A percentile compares a stretch with the other conserved stretches of the same genome.
Evolutionary conservation across 2,113 vertebrate species (phyloP).

Genomic region (Opisthocomus hoazin): DNA sequence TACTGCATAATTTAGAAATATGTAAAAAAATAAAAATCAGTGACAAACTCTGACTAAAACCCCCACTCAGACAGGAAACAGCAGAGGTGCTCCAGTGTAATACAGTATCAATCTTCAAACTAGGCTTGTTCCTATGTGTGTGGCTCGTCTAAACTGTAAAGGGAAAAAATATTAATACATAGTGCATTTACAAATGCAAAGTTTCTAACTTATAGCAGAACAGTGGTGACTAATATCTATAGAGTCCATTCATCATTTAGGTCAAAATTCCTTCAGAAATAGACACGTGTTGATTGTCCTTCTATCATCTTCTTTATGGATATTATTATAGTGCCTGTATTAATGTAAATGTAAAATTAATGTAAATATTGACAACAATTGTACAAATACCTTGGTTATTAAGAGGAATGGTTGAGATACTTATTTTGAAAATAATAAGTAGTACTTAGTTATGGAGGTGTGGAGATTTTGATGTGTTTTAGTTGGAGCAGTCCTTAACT

Average conservation of each 20-base stretch:
- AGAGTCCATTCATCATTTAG: not conserved
- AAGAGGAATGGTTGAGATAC: not conserved
- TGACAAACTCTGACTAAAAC: not conserved
- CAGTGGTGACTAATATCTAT: not conserved
- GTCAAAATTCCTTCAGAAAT: not conserved
- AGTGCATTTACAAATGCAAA: not conserved
- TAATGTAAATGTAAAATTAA: not conserved
- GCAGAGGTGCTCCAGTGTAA: not conserved
- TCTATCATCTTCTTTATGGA: not conserved
- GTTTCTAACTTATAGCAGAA: not conserved
- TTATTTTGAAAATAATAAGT: not conserved
- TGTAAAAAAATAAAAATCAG: not conserved
- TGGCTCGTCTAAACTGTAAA: not conserved
- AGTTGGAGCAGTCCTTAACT: not conserved
- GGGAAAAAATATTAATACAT: not conserved
- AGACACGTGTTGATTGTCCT: fast-evolving
- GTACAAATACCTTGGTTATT: not conserved
- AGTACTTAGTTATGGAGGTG: not conserved
- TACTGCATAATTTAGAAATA: not conserved
- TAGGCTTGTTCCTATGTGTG: not conserved
- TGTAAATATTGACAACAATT: not conserved
- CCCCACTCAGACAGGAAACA: not conserved
- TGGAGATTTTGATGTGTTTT: not conserved
- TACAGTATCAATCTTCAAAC: not conserved
- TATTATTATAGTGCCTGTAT: not conserved